Conservation (phyloP, 2,113 vertebrate genomes). For the Cepphus grylle region DNA sequence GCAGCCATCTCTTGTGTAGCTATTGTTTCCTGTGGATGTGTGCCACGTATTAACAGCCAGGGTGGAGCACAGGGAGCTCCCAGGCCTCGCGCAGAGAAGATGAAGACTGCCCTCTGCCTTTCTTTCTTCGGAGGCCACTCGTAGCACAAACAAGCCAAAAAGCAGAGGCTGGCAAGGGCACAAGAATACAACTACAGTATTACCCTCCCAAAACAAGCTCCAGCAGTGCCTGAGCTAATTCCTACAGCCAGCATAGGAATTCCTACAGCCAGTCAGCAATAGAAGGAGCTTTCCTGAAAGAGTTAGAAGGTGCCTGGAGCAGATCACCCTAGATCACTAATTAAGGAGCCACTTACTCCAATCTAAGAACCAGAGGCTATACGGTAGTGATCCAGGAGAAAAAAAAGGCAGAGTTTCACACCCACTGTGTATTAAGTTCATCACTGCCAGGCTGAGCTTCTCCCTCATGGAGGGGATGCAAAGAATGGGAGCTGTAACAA, state of each 20-base stretch:
- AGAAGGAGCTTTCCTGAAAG: background rate
- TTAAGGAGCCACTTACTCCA: background rate
- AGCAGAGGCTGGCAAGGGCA: background rate
- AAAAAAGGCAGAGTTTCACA: background rate
- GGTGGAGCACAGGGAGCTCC: background rate
- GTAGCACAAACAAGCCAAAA: background rate
- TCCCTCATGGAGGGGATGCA: rapidly evolving
- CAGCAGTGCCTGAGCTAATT: background rate
- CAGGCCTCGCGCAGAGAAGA: background rate
- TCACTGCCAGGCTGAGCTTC: background rate
- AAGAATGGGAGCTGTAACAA: background rate
- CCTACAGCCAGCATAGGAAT: background rate
- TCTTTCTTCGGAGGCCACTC: background rate
- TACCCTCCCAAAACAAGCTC: background rate
- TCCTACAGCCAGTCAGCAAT: background rate
- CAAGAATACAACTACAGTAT: background rate
- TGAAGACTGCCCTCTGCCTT: slow-evolving; percentile 61
- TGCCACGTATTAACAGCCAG: background rate
- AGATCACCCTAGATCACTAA: background rate
- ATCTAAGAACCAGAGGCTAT: background rate
- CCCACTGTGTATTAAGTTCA: rapidly evolving
- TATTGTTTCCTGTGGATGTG: slow-evolving; percentile 47
- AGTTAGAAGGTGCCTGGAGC: background rate
- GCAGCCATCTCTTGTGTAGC: slow-evolving; percentile 1
- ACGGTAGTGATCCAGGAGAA: background rate